phyloP scores from a whole-genome alignment of 2,113 vertebrate genomes.

The Uropsilus gracilis region DNA sequence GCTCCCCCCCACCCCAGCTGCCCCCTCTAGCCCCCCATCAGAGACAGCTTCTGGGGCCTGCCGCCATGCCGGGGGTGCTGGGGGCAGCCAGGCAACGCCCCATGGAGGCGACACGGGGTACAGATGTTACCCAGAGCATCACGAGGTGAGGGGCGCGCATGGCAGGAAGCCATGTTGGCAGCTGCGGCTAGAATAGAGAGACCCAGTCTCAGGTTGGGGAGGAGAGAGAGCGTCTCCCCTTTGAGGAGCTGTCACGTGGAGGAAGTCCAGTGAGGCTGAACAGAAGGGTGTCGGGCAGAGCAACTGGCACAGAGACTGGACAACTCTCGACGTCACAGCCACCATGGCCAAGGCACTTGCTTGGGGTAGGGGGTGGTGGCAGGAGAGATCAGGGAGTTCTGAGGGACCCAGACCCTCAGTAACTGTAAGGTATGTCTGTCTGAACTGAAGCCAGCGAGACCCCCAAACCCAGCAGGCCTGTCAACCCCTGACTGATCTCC shows the following conservation, averaged over 20 bases:
- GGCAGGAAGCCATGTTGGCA: too few species aligned
- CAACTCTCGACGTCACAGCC: neutral
- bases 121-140: too few species aligned
- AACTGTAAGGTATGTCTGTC: neutral
- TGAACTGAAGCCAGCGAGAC: neutral
- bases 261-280: neutral
- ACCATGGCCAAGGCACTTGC: neutral
- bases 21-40: too few species aligned
- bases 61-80: too few species aligned
- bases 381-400: neutral
- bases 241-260: neutral
- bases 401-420: neutral
- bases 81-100: neutral
- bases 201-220: neutral
- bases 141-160: neutral
- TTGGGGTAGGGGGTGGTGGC: too few species aligned
- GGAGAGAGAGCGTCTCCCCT: neutral
- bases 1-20: too few species aligned
- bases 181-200: neutral
- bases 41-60: too few species aligned
- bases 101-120: too few species aligned
- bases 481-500: neutral
- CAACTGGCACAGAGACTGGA: neutral
- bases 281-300: neutral
- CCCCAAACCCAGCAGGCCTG: neutral